Conservation (phyloP, 2,888 invertebrate species). For the Globia sparganii region DNA sequence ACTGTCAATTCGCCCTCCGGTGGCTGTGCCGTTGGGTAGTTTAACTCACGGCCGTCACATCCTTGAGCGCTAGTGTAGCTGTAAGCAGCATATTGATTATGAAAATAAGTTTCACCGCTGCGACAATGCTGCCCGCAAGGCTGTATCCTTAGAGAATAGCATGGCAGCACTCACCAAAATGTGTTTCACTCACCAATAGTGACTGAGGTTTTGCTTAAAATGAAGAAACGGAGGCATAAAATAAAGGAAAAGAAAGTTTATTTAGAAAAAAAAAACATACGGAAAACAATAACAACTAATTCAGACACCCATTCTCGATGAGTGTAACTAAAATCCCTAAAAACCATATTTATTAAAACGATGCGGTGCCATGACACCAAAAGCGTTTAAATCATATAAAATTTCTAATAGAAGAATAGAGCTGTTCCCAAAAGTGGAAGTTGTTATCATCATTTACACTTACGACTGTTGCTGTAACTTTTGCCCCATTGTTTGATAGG, state of each 20-base stretch:
- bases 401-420: neutral
- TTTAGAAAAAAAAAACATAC: neutral
- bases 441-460: neutral
- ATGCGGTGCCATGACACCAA: neutral
- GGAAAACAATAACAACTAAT: neutral
- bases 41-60: too few species aligned
- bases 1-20: too few species aligned
- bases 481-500: neutral
- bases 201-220: neutral
- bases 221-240: neutral
- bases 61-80: too few species aligned
- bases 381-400: neutral
- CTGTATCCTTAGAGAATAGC: too few species aligned
- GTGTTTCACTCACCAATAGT: neutral
- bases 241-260: neutral
- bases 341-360: neutral
- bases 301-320: neutral
- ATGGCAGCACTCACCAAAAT: neutral
- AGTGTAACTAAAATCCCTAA: neutral
- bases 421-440: slow-evolving; percentile 25
- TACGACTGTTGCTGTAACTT: neutral
- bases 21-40: too few species aligned
- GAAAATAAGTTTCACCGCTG: too few species aligned
- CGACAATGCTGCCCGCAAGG: too few species aligned
- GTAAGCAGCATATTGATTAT: too few species aligned